These are phyloP conservation scores for Ceyx melanurus DNA, from an alignment of 2,113 vertebrate species.

Conservation along the genomic window DNA sequence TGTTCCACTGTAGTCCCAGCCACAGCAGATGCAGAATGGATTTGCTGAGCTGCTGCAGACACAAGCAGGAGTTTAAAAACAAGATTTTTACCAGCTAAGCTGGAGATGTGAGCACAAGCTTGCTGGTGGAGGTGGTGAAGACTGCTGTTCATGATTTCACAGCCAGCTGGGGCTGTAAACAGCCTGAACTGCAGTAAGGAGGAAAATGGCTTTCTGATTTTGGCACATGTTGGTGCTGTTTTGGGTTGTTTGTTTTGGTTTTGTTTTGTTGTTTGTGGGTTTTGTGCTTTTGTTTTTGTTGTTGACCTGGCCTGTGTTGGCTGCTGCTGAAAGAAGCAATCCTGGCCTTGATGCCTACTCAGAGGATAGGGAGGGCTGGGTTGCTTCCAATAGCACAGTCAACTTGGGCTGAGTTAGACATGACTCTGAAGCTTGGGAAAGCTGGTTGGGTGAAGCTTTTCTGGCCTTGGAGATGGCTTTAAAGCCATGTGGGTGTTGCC, in stretches of 20 bases:
- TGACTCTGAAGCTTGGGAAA: neutral
- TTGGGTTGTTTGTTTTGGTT: neutral
- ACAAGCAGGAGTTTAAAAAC: slow-evolving; percentile 7
- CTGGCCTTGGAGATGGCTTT: neutral
- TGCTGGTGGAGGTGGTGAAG: neutral
- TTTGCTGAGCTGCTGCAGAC: slow-evolving; percentile 36
- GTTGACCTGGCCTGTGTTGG: neutral
- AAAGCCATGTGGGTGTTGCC: neutral
- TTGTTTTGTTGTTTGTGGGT: too few species aligned
- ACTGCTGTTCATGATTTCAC: neutral
- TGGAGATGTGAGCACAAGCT: neutral
- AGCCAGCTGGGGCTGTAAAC: neutral
- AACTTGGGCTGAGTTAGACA: neutral
- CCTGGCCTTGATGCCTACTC: neutral
- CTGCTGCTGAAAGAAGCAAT: slow-evolving; percentile 10
- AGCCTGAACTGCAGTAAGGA: neutral
- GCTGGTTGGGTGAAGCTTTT: neutral
- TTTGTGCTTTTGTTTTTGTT: too few species aligned
- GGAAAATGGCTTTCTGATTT: neutral
- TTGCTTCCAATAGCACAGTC: neutral
- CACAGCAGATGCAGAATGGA: slow-evolving; percentile 12
- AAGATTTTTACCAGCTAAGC: slow-evolving; percentile 29
- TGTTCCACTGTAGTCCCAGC: neutral
- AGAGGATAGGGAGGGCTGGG: neutral
- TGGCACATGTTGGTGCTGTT: fast-evolving